Conservation (phyloP, 2,797 vertebrate species). For the Menidia menidia region DNA sequence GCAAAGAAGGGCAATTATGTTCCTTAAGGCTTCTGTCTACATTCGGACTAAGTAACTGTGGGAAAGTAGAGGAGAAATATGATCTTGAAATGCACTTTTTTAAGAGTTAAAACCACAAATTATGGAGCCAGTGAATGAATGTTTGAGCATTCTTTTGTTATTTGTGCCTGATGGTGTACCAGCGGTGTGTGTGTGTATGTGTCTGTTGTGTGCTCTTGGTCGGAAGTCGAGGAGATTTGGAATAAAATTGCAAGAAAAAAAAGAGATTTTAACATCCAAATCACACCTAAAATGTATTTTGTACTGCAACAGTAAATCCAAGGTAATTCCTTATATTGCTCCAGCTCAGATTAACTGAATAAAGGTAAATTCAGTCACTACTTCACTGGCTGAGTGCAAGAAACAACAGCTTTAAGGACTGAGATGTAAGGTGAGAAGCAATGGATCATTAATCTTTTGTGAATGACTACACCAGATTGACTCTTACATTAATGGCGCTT, state of each 20-base stretch:
- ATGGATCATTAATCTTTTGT: slow-evolving; percentile 43
- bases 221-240: neutral
- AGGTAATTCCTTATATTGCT: slow-evolving; percentile 28
- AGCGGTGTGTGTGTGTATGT: neutral
- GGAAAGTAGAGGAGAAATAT: slow-evolving; percentile 39
- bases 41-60: slow-evolving; percentile 38
- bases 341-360: slow-evolving; percentile 3
- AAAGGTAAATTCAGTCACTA: slow-evolving; percentile 13
- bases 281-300: slow-evolving; percentile 17
- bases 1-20: slow-evolving; percentile 50
- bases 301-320: slow-evolving; percentile 9
- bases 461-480: slow-evolving; percentile 48
- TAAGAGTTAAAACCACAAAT: slow-evolving; percentile 26
- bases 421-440: slow-evolving; percentile 14
- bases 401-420: slow-evolving; percentile 15
- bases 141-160: slow-evolving; percentile 19
- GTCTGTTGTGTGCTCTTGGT: too few species aligned
- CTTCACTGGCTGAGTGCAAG: slow-evolving; percentile 8
- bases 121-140: slow-evolving; percentile 23
- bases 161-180: slow-evolving; percentile 5
- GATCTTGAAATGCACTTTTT: slow-evolving; percentile 25
- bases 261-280: neutral
- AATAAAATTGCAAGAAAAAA: too few species aligned
- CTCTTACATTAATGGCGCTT: slow-evolving; percentile 47
- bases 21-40: slow-evolving; percentile 34